Conservation (phyloP, 92 coral and sea anemone genomes). For the Palythoa caribaeorum region DNA sequence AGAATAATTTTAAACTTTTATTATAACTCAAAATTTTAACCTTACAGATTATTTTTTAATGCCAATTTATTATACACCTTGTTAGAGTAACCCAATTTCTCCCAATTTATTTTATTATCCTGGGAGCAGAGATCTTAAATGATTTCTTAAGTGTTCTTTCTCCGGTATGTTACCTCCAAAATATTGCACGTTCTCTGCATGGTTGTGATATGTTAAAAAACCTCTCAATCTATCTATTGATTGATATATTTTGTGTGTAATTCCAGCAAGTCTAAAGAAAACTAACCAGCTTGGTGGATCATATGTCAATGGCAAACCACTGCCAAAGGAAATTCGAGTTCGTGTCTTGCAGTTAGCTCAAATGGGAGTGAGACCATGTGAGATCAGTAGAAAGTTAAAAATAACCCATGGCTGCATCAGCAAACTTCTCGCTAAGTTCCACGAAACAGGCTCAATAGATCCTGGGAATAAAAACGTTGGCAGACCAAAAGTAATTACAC, state of each 20-base stretch:
- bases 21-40: no score
- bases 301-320: constrained; percentile 86
- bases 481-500: constrained; percentile 87
- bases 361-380: constrained; percentile 91
- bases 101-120: no score
- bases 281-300: constrained; percentile 90
- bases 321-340: constrained; percentile 74
- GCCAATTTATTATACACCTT: no score
- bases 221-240: no score
- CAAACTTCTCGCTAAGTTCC: constrained; percentile 84
- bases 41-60: no score
- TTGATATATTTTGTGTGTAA: not conserved
- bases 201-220: not conserved
- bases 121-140: not conserved
- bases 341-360: constrained; percentile 79
- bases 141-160: not conserved
- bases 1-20: no score
- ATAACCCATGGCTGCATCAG: constrained; percentile 95
- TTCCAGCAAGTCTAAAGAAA: constrained; percentile 5
- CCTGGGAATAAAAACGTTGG: constrained; percentile 83
- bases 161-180: not conserved
- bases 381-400: constrained; percentile 85
- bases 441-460: constrained; percentile 82
- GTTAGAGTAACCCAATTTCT: no score
- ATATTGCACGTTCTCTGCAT: not conserved